Percentiles rank a stretch among this genome's conserved stretches.
Evolutionary conservation across 2,113 vertebrate species (phyloP).

Genomic region (Tapirus terrestris): DNA sequence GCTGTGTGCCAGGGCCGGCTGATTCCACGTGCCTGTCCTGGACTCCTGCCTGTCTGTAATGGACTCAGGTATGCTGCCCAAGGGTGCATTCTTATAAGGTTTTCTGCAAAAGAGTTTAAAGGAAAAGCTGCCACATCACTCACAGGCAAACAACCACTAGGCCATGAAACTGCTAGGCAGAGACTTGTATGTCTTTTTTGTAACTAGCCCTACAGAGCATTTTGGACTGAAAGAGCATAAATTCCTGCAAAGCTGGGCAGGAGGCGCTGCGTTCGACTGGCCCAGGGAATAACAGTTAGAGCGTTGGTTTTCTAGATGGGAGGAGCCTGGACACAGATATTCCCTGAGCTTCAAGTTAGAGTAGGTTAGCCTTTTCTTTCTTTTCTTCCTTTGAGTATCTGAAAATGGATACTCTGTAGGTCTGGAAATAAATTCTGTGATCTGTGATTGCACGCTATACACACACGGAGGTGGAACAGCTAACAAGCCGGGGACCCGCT

Average conservation of each 20-base stretch:
- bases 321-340: neutral
- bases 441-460: neutral
- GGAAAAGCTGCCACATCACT: neutral
- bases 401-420: too few species aligned
- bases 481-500: neutral
- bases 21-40: too few species aligned
- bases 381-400: too few species aligned
- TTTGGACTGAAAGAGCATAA: too few species aligned
- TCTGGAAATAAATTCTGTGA: neutral
- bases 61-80: neutral
- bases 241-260: neutral
- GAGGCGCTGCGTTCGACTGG: too few species aligned
- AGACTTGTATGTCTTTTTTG: neutral
- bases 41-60: too few species aligned
- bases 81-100: too few species aligned
- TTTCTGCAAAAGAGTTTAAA: neutral
- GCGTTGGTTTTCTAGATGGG: accelerated
- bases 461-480: neutral
- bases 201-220: neutral
- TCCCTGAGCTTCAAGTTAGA: neutral
- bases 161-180: neutral
- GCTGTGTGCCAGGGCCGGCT: too few species aligned
- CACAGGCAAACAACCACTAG: neutral
- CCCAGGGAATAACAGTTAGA: too few species aligned
- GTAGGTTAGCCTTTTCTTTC: too few species aligned